Conservation (phyloP, 2,113 vertebrate genomes). For the Poecilia latipinna region DNA sequence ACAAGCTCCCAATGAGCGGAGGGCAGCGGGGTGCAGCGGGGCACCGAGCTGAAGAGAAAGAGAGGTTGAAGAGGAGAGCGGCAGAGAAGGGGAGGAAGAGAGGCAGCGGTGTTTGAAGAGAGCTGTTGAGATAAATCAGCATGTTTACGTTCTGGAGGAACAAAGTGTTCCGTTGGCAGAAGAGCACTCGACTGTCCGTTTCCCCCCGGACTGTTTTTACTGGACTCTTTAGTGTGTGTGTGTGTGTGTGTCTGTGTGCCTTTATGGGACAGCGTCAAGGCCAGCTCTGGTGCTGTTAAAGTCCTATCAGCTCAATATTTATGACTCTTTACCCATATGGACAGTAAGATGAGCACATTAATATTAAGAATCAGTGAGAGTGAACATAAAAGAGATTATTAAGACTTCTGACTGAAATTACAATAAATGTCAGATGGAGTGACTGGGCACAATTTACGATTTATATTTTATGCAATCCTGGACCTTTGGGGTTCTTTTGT, state of each 20-base stretch:
- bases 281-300: slow-evolving; percentile 46
- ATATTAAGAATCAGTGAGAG: slow-evolving; percentile 27
- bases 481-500: background rate
- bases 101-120: slow-evolving; percentile 72
- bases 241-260: slow-evolving; percentile 23
- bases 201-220: slow-evolving; percentile 68
- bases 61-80: slow-evolving; percentile 48
- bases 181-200: slow-evolving; percentile 71
- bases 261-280: slow-evolving; percentile 32
- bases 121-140: slow-evolving; percentile 80
- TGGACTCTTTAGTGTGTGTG: slow-evolving; percentile 35
- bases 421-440: slow-evolving; percentile 28
- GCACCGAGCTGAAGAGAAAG: slow-evolving; percentile 59
- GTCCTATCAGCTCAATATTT: slow-evolving; percentile 43
- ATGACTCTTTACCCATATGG: slow-evolving; percentile 8
- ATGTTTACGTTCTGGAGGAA: slow-evolving; percentile 81
- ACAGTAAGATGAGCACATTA: slow-evolving; percentile 34
- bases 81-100: slow-evolving; percentile 55
- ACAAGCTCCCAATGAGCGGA: slow-evolving; percentile 56
- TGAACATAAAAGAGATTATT: slow-evolving; percentile 23
- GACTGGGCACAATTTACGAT: background rate
- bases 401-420: slow-evolving; percentile 9
- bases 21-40: slow-evolving; percentile 60
- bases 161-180: slow-evolving; percentile 82
- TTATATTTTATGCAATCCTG: background rate